These are phyloP conservation scores for Corvus hawaiiensis DNA, from an alignment of 2,113 vertebrate species.

Conservation along the genomic window DNA sequence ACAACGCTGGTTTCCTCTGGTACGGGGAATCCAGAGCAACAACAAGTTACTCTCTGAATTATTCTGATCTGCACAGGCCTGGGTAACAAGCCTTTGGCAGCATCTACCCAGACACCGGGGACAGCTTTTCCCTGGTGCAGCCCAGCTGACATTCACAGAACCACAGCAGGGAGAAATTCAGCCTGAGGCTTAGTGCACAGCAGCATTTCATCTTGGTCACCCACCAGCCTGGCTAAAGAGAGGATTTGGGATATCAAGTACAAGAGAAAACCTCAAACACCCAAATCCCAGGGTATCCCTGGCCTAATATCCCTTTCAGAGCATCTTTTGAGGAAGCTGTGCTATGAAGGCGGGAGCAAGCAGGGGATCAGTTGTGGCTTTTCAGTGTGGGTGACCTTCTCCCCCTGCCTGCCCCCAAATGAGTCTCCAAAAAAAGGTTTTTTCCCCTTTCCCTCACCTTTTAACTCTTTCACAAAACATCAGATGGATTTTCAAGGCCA, in stretches of 20 bases:
- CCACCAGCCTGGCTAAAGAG: not conserved
- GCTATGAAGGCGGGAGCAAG: not conserved
- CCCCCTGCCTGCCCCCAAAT: not conserved
- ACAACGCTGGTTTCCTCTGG: not conserved
- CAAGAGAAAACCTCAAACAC: not conserved
- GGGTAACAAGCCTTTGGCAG: not conserved
- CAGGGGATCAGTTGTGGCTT: not conserved
- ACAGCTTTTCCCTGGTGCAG: not conserved
- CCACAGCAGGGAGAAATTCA: not conserved
- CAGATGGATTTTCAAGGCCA: conserved; percentile 20
- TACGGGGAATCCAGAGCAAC: not conserved
- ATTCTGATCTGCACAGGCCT: not conserved
- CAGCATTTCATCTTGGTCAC: not conserved
- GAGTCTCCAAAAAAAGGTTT: not conserved
- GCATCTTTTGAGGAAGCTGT: not conserved
- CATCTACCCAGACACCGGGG: not conserved
- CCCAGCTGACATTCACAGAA: not conserved
- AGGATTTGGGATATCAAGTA: not conserved
- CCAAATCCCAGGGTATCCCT: not conserved
- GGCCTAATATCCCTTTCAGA: not conserved
- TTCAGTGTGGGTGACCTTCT: not conserved
- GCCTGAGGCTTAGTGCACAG: not conserved
- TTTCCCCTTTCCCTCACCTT: not conserved
- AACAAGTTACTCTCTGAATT: not conserved
- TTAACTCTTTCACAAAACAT: conserved; percentile 6